Conservation (phyloP, 2,797 vertebrate genomes). For the Percopsis omiscomaycus region DNA sequence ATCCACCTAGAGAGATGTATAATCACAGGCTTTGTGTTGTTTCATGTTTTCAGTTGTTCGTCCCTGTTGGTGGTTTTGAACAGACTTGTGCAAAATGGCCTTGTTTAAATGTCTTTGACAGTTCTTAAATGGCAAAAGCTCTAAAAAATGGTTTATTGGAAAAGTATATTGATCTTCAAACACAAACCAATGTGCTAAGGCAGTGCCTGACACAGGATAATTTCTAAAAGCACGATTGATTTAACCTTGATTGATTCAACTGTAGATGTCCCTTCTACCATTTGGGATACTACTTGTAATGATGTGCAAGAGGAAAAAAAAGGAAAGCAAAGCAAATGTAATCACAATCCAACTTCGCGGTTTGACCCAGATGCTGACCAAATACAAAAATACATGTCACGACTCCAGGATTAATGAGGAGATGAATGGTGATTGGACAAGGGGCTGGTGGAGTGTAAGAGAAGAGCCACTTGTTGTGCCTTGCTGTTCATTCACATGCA, state of each 20-base stretch:
- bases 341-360: constrained; percentile 33
- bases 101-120: not conserved
- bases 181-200: too few relatives aligned
- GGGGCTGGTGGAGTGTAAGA: constrained; percentile 11
- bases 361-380: constrained; percentile 27
- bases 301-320: too few relatives aligned
- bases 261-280: too few relatives aligned
- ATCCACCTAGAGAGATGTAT: not conserved
- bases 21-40: not conserved
- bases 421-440: not conserved
- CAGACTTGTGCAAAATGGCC: not conserved
- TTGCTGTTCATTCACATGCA: not conserved
- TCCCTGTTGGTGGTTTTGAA: too few relatives aligned
- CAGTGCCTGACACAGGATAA: too few relatives aligned
- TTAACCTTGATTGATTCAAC: too few relatives aligned
- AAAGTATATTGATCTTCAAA: too few relatives aligned
- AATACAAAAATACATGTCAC: constrained; percentile 19
- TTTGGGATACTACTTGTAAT: too few relatives aligned
- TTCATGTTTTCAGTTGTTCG: not conserved
- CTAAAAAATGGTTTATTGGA: not conserved
- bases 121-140: not conserved
- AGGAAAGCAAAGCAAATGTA: too few relatives aligned
- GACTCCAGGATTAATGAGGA: not conserved
- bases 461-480: constrained; percentile 39
- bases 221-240: too few relatives aligned